Conservation (phyloP, 2,888 invertebrate species). For the Plagiodera versicolora region DNA sequence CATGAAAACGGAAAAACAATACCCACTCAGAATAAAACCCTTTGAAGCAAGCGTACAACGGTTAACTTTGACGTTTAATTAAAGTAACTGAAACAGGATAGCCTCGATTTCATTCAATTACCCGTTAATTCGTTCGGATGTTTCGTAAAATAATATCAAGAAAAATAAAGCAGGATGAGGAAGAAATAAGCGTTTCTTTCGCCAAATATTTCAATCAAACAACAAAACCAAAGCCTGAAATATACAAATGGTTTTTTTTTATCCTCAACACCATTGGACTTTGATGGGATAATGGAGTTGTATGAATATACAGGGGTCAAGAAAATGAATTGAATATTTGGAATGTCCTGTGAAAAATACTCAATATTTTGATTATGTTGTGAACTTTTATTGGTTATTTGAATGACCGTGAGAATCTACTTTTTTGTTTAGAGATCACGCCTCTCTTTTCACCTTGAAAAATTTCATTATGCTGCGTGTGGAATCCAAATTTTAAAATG, state of each 20-base stretch:
- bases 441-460: too few relatives aligned
- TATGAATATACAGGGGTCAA: too few relatives aligned
- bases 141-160: neutral
- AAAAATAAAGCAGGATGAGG: neutral
- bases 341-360: too few relatives aligned
- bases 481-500: too few relatives aligned
- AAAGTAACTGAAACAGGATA: neutral
- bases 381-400: too few relatives aligned
- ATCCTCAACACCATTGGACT: too few relatives aligned
- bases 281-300: too few relatives aligned
- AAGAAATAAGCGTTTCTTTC: neutral
- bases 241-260: neutral
- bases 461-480: too few relatives aligned
- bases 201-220: neutral
- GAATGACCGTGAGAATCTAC: too few relatives aligned
- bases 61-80: neutral
- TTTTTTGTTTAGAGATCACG: too few relatives aligned
- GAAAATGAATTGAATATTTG: too few relatives aligned
- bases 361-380: too few relatives aligned
- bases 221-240: neutral
- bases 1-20: neutral
- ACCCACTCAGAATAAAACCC: neutral
- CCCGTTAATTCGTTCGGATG: neutral
- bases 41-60: neutral
- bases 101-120: neutral